Conservation (phyloP, 2,113 vertebrate genomes). For the Petromus typicus region DNA sequence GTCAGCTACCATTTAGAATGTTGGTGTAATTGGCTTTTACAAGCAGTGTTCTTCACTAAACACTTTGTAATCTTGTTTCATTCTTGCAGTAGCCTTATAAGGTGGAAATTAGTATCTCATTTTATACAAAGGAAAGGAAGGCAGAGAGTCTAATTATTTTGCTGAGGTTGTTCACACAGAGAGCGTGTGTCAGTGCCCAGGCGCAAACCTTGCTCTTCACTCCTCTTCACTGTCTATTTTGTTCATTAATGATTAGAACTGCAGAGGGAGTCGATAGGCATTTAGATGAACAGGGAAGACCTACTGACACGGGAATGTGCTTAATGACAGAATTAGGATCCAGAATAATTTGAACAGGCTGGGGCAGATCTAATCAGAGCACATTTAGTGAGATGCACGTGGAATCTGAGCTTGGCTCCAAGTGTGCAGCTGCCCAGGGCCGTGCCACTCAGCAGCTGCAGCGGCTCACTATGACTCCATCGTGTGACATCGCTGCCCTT, state of each 20-base stretch:
- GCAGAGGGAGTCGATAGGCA: constrained; percentile 46
- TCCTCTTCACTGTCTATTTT: neutral
- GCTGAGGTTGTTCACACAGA: neutral
- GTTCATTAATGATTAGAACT: constrained; percentile 41
- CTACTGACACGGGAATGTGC: neutral
- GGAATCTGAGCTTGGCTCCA: constrained; percentile 53
- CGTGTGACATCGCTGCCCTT: neutral
- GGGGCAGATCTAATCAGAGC: constrained; percentile 65
- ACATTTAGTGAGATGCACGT: constrained; percentile 46
- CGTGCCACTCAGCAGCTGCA: constrained; percentile 48
- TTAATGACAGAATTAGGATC: constrained; percentile 65
- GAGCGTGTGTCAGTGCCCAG: neutral
- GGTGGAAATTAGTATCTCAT: neutral
- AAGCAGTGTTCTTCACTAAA: neutral
- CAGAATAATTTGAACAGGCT: constrained; percentile 59
- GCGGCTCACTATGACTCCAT: neutral
- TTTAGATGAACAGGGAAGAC: constrained; percentile 7
- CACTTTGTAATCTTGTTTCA: neutral
- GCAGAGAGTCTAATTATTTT: neutral
- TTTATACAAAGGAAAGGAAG: neutral
- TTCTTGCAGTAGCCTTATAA: neutral
- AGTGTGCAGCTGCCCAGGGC: constrained; percentile 54
- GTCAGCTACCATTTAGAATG: neutral
- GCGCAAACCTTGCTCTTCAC: neutral
- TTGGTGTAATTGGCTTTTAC: neutral